Percentiles rank a stretch among this genome's conserved stretches.
These are phyloP conservation scores for Raja brachyura DNA, from an alignment of 2,113 vertebrate species.

Conservation along the genomic window DNA sequence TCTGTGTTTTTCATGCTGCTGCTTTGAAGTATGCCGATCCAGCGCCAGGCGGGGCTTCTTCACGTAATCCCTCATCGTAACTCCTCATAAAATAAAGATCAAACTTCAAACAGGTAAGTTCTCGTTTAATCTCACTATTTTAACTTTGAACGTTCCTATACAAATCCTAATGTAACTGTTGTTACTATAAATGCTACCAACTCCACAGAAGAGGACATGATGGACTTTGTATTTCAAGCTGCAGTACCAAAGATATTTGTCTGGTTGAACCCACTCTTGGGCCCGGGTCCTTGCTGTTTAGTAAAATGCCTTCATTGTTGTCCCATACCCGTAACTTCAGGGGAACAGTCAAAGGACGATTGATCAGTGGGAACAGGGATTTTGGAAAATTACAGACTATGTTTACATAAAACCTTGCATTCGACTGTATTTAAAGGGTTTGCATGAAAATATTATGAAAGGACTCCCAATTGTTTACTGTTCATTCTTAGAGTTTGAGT, in stretches of 20 bases:
- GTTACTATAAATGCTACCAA: conserved; percentile 97
- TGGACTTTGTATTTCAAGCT: conserved; percentile 98
- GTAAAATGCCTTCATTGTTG: not conserved
- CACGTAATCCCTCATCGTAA: too few relatives aligned
- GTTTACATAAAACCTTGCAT: not conserved
- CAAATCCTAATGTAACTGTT: conserved; percentile 88
- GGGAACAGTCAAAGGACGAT: not conserved
- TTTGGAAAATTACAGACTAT: not conserved
- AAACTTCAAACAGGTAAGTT: too few relatives aligned
- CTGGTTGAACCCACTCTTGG: not conserved
- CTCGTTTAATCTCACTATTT: too few relatives aligned
- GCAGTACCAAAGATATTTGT: conserved; percentile 97
- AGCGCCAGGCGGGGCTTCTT: too few relatives aligned
- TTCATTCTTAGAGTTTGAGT: too few relatives aligned
- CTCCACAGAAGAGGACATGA: conserved; percentile 90
- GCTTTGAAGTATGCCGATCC: too few relatives aligned
- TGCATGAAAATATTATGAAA: not conserved
- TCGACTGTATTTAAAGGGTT: not conserved
- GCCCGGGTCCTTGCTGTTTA: not conserved
- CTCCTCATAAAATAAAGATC: too few relatives aligned
- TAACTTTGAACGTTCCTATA: conserved; percentile 92
- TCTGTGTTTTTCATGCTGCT: too few relatives aligned
- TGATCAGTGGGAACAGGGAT: not conserved
- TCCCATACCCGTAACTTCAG: not conserved
- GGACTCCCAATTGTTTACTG: not conserved